These are phyloP conservation scores for Ricordea florida DNA, from an alignment of 92 coral and sea anemone species.

Conservation along the genomic window DNA sequence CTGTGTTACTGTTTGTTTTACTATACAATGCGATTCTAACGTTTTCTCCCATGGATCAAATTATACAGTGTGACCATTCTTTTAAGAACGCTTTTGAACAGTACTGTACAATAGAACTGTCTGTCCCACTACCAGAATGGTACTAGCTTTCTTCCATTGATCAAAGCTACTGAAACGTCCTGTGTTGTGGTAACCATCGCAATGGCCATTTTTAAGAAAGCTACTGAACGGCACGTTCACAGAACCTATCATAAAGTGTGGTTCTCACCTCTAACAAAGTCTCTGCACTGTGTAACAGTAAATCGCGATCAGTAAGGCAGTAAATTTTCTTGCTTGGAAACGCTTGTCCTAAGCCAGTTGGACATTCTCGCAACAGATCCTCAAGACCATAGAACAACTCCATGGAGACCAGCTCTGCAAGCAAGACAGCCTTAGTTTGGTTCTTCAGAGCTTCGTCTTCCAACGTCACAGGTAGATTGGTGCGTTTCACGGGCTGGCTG, in stretches of 20 bases:
- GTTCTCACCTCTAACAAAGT: conserved; percentile 76
- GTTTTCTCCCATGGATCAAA: too few species aligned
- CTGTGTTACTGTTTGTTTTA: too few species aligned
- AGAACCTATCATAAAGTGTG: not conserved
- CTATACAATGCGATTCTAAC: too few species aligned
- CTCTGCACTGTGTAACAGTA: conserved; percentile 82
- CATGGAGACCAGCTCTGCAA: conserved; percentile 82
- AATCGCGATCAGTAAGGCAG: conserved; percentile 71
- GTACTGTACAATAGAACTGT: too few species aligned
- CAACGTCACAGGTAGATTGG: not conserved
- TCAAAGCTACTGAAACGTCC: too few species aligned
- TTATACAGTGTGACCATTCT: too few species aligned
- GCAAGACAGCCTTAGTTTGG: conserved; percentile 88
- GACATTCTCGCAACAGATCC: conserved; percentile 64
- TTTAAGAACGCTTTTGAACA: too few species aligned
- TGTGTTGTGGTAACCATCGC: too few species aligned
- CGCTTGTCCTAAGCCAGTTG: conserved; percentile 39
- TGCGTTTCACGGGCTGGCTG: not conserved
- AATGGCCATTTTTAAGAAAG: too few species aligned
- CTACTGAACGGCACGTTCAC: not conserved
- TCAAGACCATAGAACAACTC: conserved; percentile 87
- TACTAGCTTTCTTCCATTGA: too few species aligned
- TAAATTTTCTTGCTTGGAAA: conserved; percentile 60
- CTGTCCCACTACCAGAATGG: too few species aligned
- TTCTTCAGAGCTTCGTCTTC: conserved; percentile 68